Conservation (phyloP, 1,140 invertebrate genomes). For the Onthophagus taurus region DNA sequence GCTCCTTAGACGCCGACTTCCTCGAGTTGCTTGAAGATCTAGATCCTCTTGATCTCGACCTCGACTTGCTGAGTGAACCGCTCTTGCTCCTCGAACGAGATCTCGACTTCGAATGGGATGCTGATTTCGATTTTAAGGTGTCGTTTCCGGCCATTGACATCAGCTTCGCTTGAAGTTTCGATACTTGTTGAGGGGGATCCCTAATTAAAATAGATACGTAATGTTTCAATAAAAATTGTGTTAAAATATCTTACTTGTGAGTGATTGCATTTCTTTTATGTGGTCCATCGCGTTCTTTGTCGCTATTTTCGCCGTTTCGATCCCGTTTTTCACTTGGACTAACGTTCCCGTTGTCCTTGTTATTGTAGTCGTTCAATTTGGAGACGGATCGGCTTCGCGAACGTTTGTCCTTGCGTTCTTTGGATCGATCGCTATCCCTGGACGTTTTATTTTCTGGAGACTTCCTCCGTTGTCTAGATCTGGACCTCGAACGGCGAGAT, state of each 20-base stretch:
- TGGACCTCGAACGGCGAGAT: conserved; percentile 24
- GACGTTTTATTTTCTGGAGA: conserved; percentile 11
- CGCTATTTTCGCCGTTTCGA: conserved; percentile 15
- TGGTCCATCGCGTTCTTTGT: conserved; percentile 5
- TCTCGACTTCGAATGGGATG: conserved; percentile 29
- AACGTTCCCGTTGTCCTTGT: conserved; percentile 29
- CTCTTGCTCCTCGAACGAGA: conserved; percentile 27
- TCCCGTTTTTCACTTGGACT: conserved; percentile 28
- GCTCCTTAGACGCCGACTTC: conserved; percentile 17
- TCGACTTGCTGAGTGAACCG: conserved; percentile 32
- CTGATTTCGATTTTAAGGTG: conserved; percentile 35
- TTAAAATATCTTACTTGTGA: not conserved
- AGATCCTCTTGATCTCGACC: conserved; percentile 36
- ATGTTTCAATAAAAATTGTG: not conserved
- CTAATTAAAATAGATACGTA: conserved; percentile 14
- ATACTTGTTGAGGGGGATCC: conserved; percentile 39
- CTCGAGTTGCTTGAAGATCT: conserved; percentile 16
- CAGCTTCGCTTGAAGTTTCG: conserved; percentile 48
- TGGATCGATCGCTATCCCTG: conserved; percentile 18
- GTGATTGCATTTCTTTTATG: conserved; percentile 6
- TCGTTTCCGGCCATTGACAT: conserved; percentile 47
- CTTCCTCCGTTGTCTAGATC: conserved; percentile 20
- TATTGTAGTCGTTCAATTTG: conserved; percentile 15
- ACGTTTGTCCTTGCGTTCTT: conserved; percentile 17
- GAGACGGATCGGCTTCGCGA: conserved; percentile 18